Evolutionary conservation across 2,113 vertebrate species (phyloP).

Genomic region (Pterocles orientalis): DNA sequence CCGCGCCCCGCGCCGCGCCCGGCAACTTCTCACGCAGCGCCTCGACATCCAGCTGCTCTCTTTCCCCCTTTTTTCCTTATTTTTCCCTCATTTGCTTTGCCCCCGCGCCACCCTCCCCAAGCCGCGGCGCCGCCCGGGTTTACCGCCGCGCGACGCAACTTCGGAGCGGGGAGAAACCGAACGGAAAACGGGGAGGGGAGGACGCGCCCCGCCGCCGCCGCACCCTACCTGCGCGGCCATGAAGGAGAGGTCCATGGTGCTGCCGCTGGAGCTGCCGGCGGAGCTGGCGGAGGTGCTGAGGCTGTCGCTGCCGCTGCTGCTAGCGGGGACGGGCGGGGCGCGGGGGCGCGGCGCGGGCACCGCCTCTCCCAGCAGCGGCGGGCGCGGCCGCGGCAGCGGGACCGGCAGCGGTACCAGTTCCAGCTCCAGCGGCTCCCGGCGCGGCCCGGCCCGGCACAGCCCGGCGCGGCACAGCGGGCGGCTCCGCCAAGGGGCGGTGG

Average conservation of each 20-base stretch:
- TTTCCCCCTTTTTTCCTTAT: rapidly evolving
- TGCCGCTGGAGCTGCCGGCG: not conserved
- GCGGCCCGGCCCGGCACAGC: no score
- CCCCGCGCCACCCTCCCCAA: not conserved
- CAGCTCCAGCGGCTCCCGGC: not conserved
- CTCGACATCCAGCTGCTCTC: not conserved
- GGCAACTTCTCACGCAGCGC: not conserved
- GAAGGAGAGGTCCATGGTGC: conserved; percentile 93
- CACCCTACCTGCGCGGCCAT: conserved; percentile 93
- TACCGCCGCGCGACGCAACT: not conserved
- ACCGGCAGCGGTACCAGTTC: not conserved
- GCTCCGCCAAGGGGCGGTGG: no score
- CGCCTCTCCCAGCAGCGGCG: not conserved
- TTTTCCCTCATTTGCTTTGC: not conserved
- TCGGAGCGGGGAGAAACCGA: not conserved
- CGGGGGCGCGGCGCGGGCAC: not conserved
- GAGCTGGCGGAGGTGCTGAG: not conserved
- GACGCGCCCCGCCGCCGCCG: not conserved
- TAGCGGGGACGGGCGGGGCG: not conserved
- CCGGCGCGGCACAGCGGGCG: no score
- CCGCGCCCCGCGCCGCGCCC: not conserved
- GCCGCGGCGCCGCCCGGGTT: not conserved
- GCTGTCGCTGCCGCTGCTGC: not conserved
- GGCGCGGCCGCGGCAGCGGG: not conserved
- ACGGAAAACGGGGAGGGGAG: not conserved